Evolutionary conservation across 2,888 invertebrate species (phyloP).

Genomic region (Selenia dentaria): DNA sequence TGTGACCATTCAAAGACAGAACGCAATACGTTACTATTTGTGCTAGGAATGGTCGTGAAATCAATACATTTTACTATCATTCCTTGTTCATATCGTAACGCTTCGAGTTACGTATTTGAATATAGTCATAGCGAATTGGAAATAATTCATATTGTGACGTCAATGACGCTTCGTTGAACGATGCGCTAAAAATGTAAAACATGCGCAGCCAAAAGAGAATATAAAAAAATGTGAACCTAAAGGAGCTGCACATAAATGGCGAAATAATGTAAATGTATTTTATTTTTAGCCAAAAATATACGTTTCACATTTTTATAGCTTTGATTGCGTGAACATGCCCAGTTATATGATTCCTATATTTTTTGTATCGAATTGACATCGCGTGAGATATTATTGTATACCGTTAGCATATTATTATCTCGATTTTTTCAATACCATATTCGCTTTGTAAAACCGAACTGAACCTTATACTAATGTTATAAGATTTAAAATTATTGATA

Average conservation of each 20-base stretch:
- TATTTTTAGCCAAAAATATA: slow-evolving; percentile 27
- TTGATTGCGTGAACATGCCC: slow-evolving; percentile 62
- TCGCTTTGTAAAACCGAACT: slow-evolving; percentile 12
- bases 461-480: slow-evolving; percentile 17
- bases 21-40: too few relatives aligned
- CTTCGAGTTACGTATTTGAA: too few relatives aligned
- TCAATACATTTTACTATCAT: too few relatives aligned
- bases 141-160: too few relatives aligned
- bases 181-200: too few relatives aligned
- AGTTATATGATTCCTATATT: slow-evolving; percentile 42
- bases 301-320: slow-evolving; percentile 38
- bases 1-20: too few relatives aligned
- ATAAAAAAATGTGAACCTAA: neutral
- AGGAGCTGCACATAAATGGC: slow-evolving; percentile 11
- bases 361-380: slow-evolving; percentile 50
- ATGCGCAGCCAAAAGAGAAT: too few relatives aligned
- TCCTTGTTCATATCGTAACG: too few relatives aligned
- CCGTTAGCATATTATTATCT: slow-evolving; percentile 58
- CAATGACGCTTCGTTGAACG: too few relatives aligned
- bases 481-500: slow-evolving; percentile 22
- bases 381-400: slow-evolving; percentile 52
- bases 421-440: slow-evolving; percentile 38
- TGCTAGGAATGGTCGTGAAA: too few relatives aligned
- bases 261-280: slow-evolving; percentile 15
- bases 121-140: too few relatives aligned